Evolutionary conservation across 2,797 vertebrate species (phyloP), one percentile per base, ranked within the genome.

Genomic region (Manis javanica): DNA sequence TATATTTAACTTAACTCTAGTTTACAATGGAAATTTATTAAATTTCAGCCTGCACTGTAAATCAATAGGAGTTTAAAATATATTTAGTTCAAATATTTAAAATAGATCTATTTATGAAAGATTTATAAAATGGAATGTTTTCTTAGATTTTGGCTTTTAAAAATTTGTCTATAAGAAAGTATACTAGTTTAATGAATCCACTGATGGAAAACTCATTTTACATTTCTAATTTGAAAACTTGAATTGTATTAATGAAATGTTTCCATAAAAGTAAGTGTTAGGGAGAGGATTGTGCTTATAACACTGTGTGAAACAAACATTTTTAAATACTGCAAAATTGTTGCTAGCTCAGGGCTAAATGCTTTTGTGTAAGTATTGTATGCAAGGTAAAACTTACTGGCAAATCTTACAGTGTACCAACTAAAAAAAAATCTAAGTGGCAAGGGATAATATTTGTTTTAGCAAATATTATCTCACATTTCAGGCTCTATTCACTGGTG

Each of bases 11-110:
- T 68, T 86, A 37, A 37, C 16, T 3, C 6, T 64, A 81, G 51
- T 92, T 94, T 96, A 69, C 64, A 92, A 75, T 69, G 64, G 15
- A 14, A 6, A 87, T 42, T 91, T 74, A 57, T 75, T 75, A 63
- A 42, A 68, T 87, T 90, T 5, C 21, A 90, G 31, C 7, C 19
- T 71, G 3, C 51, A 49, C 3, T 94, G 4, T 71, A n/a, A 66
- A 16, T 92, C 18, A 71, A 16, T 69, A 34, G 42, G 15, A 71
- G 6, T 66, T 72, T 94, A 90, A 90, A 66, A 11, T 87, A 49
- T 66, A 37, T 87, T 71, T 86, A 79, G n/a, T 9, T 69, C 63
- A 95, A 93, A 90, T 15, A 83, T 42, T 85, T 71, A 66, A 13
- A 81, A 69, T 34, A 66, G 3, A 26, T 57, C 29, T 63, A 72